These are phyloP conservation scores for Electrona antarctica DNA, from an alignment of 2,113 vertebrate genomes.

Conservation along the genomic window DNA sequence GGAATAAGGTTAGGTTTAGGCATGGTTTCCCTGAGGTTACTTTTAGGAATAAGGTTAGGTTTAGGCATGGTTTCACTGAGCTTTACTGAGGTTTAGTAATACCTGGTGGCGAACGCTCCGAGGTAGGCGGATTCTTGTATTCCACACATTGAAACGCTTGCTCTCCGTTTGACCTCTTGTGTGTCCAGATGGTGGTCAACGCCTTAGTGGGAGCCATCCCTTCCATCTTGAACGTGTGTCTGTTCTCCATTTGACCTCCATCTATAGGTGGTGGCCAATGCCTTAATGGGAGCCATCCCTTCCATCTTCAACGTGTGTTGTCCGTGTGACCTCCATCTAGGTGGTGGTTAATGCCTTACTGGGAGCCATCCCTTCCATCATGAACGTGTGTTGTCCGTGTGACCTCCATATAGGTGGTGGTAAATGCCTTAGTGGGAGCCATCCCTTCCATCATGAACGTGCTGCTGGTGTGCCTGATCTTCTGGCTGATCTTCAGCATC, in stretches of 20 bases:
- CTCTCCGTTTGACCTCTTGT: not conserved
- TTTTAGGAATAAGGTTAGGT: too few relatives aligned
- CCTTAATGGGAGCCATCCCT: constrained; percentile 98
- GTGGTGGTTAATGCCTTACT: constrained; percentile 99
- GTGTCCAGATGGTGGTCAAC: constrained; percentile 9
- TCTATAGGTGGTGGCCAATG: too few relatives aligned
- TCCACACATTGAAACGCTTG: too few relatives aligned
- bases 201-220: constrained; percentile 18
- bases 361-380: constrained; percentile 99
- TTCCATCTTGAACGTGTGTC: too few relatives aligned
- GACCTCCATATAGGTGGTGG: constrained; percentile 86
- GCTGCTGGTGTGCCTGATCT: constrained; percentile 99
- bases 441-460: constrained; percentile 99
- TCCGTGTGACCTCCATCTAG: constrained; percentile 60
- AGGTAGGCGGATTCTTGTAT: too few relatives aligned
- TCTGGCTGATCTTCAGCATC: constrained; percentile 99
- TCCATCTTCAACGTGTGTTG: constrained; percentile 83
- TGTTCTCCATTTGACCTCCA: too few relatives aligned
- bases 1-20: too few relatives aligned
- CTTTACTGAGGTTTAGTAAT: too few relatives aligned
- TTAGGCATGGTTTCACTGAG: too few relatives aligned
- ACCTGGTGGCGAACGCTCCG: too few relatives aligned
- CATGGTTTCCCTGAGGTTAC: too few relatives aligned
- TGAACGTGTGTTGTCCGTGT: too few relatives aligned
- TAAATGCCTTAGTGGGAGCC: constrained; percentile 98